A percentile compares a stretch with the other conserved stretches of the same genome.
These are phyloP conservation scores for Megamerina dolium DNA, from an alignment of 2,888 invertebrate species.

Conservation along the genomic window DNA sequence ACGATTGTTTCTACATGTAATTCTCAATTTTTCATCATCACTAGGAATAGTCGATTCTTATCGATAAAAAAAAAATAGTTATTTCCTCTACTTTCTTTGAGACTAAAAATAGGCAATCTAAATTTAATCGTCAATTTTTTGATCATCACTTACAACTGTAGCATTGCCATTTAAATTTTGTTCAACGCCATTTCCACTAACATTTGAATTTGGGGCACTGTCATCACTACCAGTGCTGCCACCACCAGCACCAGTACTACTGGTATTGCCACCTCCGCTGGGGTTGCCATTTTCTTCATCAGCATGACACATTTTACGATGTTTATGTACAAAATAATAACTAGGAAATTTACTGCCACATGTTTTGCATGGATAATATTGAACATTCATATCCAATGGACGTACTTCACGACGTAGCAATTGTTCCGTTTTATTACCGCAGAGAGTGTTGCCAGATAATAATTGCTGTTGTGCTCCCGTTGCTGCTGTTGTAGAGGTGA, in stretches of 20 bases:
- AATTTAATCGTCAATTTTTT: too few relatives aligned
- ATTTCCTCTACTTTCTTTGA: too few relatives aligned
- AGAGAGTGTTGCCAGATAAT: slow-evolving; percentile 7
- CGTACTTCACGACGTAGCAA: slow-evolving; percentile 56
- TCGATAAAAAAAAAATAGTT: too few relatives aligned
- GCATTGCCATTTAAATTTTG: too few relatives aligned
- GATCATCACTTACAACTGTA: too few relatives aligned
- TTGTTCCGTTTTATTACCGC: slow-evolving; percentile 22
- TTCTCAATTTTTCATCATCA: too few relatives aligned
- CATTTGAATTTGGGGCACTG: background rate
- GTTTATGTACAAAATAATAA: slow-evolving; percentile 90
- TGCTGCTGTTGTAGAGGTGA: slow-evolving; percentile 1
- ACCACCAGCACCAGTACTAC: slow-evolving; percentile 10
- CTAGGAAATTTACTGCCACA: slow-evolving; percentile 90
- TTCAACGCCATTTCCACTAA: too few relatives aligned
- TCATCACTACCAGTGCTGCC: slow-evolving; percentile 7
- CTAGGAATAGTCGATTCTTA: too few relatives aligned
- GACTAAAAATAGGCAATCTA: too few relatives aligned
- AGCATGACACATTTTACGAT: slow-evolving; percentile 77
- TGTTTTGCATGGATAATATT: slow-evolving; percentile 89
- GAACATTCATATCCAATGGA: slow-evolving; percentile 69
- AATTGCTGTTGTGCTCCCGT: slow-evolving; percentile 9
- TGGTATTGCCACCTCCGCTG: slow-evolving; percentile 3
- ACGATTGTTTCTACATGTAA: too few relatives aligned
- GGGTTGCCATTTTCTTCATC: slow-evolving; percentile 35